These are phyloP conservation scores for mouse (Mus musculus) DNA, from an alignment of 2,113 vertebrate genomes.

Conservation along the genomic window DNA sequence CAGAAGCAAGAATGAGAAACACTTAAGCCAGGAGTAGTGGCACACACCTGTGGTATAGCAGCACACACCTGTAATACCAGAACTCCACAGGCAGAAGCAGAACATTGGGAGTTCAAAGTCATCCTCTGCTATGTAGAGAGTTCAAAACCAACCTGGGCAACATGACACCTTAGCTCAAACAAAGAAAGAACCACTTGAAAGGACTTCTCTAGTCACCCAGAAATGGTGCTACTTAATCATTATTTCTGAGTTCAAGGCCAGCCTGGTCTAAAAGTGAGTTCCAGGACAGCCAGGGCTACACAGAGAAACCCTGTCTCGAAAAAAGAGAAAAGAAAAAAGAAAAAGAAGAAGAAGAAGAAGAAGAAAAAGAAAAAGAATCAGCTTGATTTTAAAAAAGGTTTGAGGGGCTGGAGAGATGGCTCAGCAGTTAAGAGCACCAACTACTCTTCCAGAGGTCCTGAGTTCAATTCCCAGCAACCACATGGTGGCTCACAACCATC, in stretches of 20 bases:
- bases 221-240: background rate
- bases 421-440: too few relatives aligned
- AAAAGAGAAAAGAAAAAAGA: too few relatives aligned
- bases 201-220: background rate
- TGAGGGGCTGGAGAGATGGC: too few relatives aligned
- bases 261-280: too few relatives aligned
- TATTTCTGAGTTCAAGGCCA: background rate
- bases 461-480: too few relatives aligned
- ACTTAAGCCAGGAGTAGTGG: background rate
- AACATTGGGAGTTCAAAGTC: background rate
- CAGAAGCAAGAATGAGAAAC: slow-evolving; percentile 7
- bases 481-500: too few relatives aligned
- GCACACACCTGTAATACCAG: background rate
- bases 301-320: too few relatives aligned
- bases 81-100: background rate
- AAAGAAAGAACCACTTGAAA: background rate
- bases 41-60: background rate
- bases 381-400: background rate
- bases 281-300: too few relatives aligned
- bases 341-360: too few relatives aligned
- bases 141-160: background rate
- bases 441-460: too few relatives aligned
- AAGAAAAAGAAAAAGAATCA: too few relatives aligned
- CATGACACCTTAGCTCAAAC: background rate
- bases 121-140: background rate